Evolutionary conservation across 2,797 vertebrate genomes (phyloP), one percentile per base, ranked within the genome.

Genomic region (Characodon lateralis): DNA sequence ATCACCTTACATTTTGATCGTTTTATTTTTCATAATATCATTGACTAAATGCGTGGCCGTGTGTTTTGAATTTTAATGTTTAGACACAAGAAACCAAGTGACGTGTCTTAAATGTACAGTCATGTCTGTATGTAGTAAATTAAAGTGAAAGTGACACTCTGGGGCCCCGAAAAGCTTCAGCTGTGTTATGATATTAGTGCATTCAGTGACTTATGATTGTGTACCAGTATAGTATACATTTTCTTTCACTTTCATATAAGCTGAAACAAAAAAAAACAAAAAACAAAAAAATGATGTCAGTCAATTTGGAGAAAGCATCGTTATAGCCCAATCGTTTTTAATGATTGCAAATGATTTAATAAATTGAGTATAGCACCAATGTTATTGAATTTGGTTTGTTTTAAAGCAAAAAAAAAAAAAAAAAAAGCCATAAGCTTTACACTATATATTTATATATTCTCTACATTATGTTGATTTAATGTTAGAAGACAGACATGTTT

Each of bases 171-270:
- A 24, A 59, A 31, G n/a, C 63, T 26, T 46, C 68, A 63, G 48
- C 39, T 73, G 53, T 76, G 79, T 74, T 39, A 59, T 86, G 12
- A 71, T 78, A 18, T 77, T 24, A 39, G 6, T 35, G 2, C 43
- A 28, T 58, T 56, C 0, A 70, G 8, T 74, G 12, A 43, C 71
- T 65, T 51, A n/a, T 71, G 0, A 63, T 0, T 13, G n/a, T 65
- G 53, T 18, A 18, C 3, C 46, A 53, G 41, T 1, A 16, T 69
- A 22, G 46, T 39, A 41, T 20, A 3, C 6, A 22, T 77, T 53
- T 72, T 74, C 81, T 89, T 89, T 91, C 80, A 82, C 82, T 89
- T 89, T 89, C 71, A 76, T 63, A 51, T 22, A 41, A n/a, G 5
- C 3, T 65, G 6, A 70, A 48, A 8, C 28, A 16, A 20, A 2